Evolutionary conservation across 2,113 vertebrate genomes (phyloP), one percentile per base, ranked within the genome.

Genomic region (Oplegnathus fasciatus): DNA sequence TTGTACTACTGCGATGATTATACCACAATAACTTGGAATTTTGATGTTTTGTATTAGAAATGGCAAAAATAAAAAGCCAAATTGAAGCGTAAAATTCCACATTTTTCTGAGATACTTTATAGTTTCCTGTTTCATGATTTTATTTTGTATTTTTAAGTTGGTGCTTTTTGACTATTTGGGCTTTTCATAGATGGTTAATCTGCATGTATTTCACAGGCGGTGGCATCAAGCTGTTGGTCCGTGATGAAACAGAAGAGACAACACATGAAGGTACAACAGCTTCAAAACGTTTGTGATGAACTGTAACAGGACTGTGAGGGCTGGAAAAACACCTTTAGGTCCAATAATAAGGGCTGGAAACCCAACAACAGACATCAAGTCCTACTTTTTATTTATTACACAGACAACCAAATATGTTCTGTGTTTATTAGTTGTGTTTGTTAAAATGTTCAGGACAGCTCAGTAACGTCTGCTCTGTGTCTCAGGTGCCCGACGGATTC

Each of bases 151-250:
- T 50, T 50, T 50, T 42, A 40, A 24, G 32, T 17, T 34, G 5
- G 22, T 28, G 46, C 14, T 80, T 24, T 8, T 30, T 60, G 28
- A 4, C 22, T 64, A 1, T 60, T 71, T 57, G 6, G 20, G n/a
- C 1, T 17, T 40, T 13, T 55, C 0, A 30, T 34, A 26, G 20
- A 40, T 42, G 0, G 26, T 42, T 28, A 9, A 30, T 26, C 28
- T 69, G 65, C 34, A 3, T 86, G 34, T 14, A 5, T 70, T 30
- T 86, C 22, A 11, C 93, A 99, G 98, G 98, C 98, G 2, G 98
- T 99, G 87, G 97, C 97, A 54, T 99, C 98, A 4, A 99, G 98
- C 90, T 99, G 98, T 91, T 99, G 98, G 98, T 98, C 98, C 0
- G 97, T 99, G 28, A 95, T 99, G 85, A 99, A 98, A 88, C 97